Evolutionary conservation across 2,113 vertebrate species (phyloP).

Genomic region (Mormyrus lacerda): DNA sequence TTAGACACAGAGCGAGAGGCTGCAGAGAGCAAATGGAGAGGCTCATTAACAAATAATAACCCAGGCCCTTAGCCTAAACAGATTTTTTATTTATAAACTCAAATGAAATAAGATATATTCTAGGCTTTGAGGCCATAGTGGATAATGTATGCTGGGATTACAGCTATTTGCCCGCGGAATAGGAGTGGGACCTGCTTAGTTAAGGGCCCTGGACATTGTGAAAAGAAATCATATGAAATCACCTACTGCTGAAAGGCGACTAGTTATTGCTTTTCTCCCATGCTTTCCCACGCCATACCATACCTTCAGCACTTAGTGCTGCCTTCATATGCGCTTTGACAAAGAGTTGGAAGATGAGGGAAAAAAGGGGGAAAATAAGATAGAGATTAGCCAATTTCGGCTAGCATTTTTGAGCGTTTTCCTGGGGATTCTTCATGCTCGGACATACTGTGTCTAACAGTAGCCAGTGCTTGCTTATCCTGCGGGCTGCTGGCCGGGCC

Average conservation of each 20-base stretch:
- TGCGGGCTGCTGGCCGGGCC: neutral
- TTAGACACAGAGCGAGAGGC: conserved; percentile 28
- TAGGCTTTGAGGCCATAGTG: neutral
- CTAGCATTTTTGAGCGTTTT: neutral
- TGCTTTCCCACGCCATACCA: neutral
- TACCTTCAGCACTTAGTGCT: neutral
- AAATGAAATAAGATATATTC: neutral
- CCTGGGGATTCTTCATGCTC: neutral
- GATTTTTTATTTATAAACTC: conserved; percentile 23
- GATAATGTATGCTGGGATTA: neutral
- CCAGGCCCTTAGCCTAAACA: conserved; percentile 23
- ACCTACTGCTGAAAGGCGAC: neutral
- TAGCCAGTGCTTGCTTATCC: neutral
- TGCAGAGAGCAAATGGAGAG: conserved; percentile 28
- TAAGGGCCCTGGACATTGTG: neutral
- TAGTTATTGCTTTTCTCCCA: neutral
- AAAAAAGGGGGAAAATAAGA: neutral
- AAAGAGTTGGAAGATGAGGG: neutral
- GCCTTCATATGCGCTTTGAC: neutral
- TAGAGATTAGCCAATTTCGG: neutral
- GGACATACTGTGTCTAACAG: neutral
- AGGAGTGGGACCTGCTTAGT: neutral
- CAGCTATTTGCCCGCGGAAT: neutral
- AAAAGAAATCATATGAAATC: neutral
- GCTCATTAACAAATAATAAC: conserved; percentile 42